phyloP scores from a whole-genome alignment of 2,797 vertebrate species.

The Erithacus rubecula region DNA sequence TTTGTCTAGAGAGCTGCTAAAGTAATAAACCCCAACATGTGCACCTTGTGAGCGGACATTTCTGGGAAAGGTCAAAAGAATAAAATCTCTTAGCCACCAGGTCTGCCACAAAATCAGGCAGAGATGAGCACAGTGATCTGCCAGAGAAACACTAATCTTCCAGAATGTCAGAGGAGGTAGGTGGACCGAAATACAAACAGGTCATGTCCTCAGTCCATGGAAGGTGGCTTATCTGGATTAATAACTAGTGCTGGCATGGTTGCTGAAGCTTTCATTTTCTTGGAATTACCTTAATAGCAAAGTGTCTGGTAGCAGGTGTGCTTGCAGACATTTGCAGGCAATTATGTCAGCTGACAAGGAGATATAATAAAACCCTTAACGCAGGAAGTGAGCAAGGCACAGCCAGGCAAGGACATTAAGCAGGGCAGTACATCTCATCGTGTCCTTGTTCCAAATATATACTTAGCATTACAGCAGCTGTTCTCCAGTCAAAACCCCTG shows the following conservation, averaged over 20 bases:
- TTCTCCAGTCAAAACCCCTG: background rate
- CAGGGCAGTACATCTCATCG: background rate
- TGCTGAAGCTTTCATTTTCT: background rate
- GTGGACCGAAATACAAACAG: background rate
- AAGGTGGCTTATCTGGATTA: background rate
- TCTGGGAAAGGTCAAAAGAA: background rate
- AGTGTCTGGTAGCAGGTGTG: background rate
- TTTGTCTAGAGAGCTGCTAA: background rate
- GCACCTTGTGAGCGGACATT: background rate
- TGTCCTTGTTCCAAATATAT: slow-evolving; percentile 9
- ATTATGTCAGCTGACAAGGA: background rate
- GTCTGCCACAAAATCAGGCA: background rate
- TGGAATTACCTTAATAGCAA: background rate
- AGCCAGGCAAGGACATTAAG: background rate
- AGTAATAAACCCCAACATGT: background rate
- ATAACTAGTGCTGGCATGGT: background rate
- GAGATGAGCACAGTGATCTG: background rate
- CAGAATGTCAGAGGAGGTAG: background rate
- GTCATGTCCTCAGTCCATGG: background rate
- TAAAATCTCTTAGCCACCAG: background rate
- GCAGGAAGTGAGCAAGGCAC: background rate
- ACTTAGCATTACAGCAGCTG: background rate
- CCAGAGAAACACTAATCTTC: background rate
- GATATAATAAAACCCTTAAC: background rate
- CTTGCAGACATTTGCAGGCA: background rate